phyloP scores from a whole-genome alignment of 2,888 invertebrate species.

The Girardia tigrina region DNA sequence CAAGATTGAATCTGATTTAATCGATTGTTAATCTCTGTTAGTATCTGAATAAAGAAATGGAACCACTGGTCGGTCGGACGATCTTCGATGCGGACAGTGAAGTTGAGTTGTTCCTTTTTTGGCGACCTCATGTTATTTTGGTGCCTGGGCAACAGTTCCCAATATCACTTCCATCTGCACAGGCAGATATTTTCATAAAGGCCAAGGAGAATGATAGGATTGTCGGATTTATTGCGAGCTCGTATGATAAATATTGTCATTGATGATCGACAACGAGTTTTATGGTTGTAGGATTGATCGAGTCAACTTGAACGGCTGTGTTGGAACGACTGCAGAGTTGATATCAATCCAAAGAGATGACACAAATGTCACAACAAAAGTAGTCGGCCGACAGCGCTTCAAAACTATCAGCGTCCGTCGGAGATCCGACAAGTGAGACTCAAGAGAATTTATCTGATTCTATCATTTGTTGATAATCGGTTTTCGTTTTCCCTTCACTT shows the following conservation, averaged over 20 bases:
- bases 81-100: background rate
- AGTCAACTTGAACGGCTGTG: constrained; percentile 17
- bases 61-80: constrained; percentile 2
- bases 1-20: too few species aligned
- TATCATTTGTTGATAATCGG: too few species aligned
- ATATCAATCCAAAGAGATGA: constrained; percentile 14
- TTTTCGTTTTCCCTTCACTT: too few species aligned
- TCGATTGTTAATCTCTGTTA: background rate
- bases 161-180: constrained; percentile 55
- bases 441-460: background rate
- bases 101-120: constrained; percentile 10
- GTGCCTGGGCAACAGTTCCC: constrained; percentile 70
- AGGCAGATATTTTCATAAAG: background rate
- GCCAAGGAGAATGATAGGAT: constrained; percentile 15
- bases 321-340: constrained; percentile 27
- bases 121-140: constrained; percentile 50
- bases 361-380: background rate
- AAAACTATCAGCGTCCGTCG: constrained; percentile 14
- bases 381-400: constrained; percentile 27
- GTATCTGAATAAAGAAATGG: constrained; percentile 28
- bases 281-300: background rate
- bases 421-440: constrained; percentile 17
- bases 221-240: constrained; percentile 26
- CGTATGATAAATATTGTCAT: background rate
- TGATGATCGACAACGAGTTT: too few species aligned